Evolutionary conservation across 2,888 invertebrate species (phyloP).

Genomic region (Cephus rjabovi): DNA sequence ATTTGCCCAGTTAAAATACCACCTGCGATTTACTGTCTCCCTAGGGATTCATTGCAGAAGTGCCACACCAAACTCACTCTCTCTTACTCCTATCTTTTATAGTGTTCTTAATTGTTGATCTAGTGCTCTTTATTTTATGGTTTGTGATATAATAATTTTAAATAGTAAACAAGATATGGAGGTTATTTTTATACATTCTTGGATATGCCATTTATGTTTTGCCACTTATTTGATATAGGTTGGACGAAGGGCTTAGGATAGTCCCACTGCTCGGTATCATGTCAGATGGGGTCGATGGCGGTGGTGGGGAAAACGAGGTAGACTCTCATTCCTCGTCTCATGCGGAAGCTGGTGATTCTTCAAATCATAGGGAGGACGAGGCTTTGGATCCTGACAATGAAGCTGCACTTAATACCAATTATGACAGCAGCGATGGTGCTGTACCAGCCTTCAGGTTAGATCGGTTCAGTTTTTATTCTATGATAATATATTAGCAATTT

Average conservation of each 20-base stretch:
- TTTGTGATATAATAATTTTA: background rate
- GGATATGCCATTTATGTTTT: background rate
- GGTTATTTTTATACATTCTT: background rate
- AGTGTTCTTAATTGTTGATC: background rate
- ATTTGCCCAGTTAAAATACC: background rate
- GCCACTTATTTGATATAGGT: constrained; percentile 25
- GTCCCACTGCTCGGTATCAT: constrained; percentile 54
- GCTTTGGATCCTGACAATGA: constrained; percentile 68
- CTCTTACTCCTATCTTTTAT: background rate
- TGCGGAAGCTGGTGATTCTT: constrained; percentile 56
- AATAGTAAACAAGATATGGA: background rate
- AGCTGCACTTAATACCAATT: constrained; percentile 69
- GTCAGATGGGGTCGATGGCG: constrained; percentile 64
- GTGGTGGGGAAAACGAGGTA: constrained; percentile 65
- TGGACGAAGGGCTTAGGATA: constrained; percentile 53
- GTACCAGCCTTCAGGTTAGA: constrained; percentile 63
- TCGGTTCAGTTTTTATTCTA: constrained; percentile 15
- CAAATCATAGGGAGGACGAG: constrained; percentile 64
- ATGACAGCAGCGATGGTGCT: constrained; percentile 71
- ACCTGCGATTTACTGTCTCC: background rate
- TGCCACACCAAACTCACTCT: background rate
- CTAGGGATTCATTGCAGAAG: background rate
- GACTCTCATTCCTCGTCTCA: constrained; percentile 64
- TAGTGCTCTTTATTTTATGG: background rate
- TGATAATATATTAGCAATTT: background rate